Evolutionary conservation across 2,888 invertebrate genomes (phyloP).

Genomic region (Salpingus planirostris): DNA sequence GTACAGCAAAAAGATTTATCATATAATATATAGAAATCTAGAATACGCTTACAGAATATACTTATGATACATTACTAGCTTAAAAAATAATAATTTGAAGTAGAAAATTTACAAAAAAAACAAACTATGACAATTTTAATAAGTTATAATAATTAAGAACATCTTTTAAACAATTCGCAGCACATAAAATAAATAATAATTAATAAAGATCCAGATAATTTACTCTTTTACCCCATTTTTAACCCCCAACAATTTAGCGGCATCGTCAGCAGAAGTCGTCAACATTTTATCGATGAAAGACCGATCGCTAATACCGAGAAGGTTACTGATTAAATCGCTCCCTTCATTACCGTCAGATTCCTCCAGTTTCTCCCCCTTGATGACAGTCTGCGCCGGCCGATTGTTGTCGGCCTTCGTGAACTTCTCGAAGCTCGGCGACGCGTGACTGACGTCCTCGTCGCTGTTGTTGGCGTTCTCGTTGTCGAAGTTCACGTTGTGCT

Average conservation of each 20-base stretch:
- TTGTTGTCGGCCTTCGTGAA: conserved; percentile 16
- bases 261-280: conserved; percentile 75
- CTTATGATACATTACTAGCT: no score
- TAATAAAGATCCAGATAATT: no score
- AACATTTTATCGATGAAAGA: conserved; percentile 78
- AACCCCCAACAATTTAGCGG: conserved; percentile 77
- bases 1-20: no score
- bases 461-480: conserved; percentile 43
- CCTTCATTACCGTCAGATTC: conserved; percentile 46
- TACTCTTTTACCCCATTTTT: conserved; percentile 43
- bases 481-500: conserved; percentile 56
- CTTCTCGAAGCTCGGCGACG: conserved; percentile 15
- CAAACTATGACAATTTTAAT: no score
- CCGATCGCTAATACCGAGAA: conserved; percentile 79
- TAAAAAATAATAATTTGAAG: conserved; percentile 8
- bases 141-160: no score
- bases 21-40: conserved; percentile 11
- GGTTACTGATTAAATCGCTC: conserved; percentile 77
- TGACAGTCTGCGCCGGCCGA: no score
- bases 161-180: conserved; percentile 4
- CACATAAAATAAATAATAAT: conserved; percentile 9
- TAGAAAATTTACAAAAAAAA: conserved; percentile 13
- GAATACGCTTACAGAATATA: conserved; percentile 7
- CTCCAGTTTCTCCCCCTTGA: conserved; percentile 18
- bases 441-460: conserved; percentile 36